A percentile compares a stretch with the other conserved stretches of the same genome.
phyloP scores from a whole-genome alignment of 1,140 invertebrate species.

The Aricia agestis region DNA sequence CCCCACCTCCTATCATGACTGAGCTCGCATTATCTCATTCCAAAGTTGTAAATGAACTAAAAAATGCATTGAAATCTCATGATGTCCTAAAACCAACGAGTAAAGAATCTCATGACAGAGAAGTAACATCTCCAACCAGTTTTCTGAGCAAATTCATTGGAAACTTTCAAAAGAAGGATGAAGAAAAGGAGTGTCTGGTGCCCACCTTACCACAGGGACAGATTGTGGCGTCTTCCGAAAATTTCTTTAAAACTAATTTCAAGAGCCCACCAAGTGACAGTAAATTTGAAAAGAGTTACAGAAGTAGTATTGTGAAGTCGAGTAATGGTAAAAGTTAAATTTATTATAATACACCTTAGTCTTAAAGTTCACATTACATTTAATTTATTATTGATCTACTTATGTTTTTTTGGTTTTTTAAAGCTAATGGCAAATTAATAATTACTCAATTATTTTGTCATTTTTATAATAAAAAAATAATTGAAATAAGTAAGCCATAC shows the following conservation, averaged over 20 bases:
- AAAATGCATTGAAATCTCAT: slow-evolving; percentile 69
- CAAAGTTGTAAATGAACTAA: slow-evolving; percentile 69
- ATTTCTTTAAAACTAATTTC: slow-evolving; percentile 70
- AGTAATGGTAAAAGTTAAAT: slow-evolving; percentile 55
- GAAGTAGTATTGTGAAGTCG: slow-evolving; percentile 59
- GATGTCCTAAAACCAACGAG: slow-evolving; percentile 50
- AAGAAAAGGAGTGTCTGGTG: slow-evolving; percentile 67
- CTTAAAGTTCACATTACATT: no score
- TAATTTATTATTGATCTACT: no score
- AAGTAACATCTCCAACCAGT: slow-evolving; percentile 50
- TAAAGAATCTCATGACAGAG: slow-evolving; percentile 35
- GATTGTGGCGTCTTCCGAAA: slow-evolving; percentile 70
- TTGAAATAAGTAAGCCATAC: background rate
- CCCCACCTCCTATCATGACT: slow-evolving; percentile 52
- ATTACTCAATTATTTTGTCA: slow-evolving; percentile 19
- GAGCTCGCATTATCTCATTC: slow-evolving; percentile 68
- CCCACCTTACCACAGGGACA: slow-evolving; percentile 44
- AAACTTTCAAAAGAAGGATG: slow-evolving; percentile 64
- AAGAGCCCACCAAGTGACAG: slow-evolving; percentile 53
- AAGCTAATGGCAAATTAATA: no score
- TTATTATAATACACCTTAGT: slow-evolving; percentile 20
- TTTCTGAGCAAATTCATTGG: slow-evolving; percentile 72
- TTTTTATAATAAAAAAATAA: background rate
- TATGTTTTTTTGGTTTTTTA: no score
- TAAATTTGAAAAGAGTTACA: slow-evolving; percentile 60